Evolutionary conservation across 2,888 invertebrate genomes (phyloP).

Genomic region (Machimus atricapillus): DNA sequence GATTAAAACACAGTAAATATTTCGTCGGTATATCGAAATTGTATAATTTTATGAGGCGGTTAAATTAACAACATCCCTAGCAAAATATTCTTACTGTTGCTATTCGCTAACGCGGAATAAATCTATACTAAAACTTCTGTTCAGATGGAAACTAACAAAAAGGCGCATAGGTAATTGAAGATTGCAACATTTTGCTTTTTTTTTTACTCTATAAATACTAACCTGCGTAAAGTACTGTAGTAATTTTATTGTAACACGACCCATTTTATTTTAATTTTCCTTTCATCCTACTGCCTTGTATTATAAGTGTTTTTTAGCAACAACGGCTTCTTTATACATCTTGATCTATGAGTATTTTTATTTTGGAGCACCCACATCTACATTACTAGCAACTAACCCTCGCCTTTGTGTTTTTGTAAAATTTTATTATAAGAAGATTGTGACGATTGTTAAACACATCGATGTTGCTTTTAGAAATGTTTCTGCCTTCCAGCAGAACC

Average conservation of each 20-base stretch:
- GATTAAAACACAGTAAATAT: background rate
- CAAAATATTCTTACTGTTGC: background rate
- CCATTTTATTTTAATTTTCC: background rate
- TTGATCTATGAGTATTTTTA: background rate
- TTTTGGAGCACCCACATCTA: background rate
- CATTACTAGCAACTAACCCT: background rate
- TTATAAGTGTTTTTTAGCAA: background rate
- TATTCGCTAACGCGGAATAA: background rate
- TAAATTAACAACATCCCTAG: background rate
- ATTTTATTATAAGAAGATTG: background rate
- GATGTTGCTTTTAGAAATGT: background rate
- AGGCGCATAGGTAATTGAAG: slow-evolving; percentile 33
- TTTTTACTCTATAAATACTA: background rate
- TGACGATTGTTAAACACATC: background rate
- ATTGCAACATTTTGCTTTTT: slow-evolving; percentile 6
- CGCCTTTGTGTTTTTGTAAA: background rate
- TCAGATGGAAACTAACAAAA: slow-evolving; percentile 17
- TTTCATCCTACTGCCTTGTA: background rate
- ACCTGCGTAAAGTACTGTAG: background rate
- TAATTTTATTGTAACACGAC: background rate
- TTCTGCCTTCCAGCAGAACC: background rate
- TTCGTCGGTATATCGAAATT: background rate
- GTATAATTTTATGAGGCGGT: background rate
- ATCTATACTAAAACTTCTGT: background rate
- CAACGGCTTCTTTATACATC: background rate